These are phyloP conservation scores for Columbina picui DNA, from an alignment of 2,113 vertebrate species.

Conservation along the genomic window DNA sequence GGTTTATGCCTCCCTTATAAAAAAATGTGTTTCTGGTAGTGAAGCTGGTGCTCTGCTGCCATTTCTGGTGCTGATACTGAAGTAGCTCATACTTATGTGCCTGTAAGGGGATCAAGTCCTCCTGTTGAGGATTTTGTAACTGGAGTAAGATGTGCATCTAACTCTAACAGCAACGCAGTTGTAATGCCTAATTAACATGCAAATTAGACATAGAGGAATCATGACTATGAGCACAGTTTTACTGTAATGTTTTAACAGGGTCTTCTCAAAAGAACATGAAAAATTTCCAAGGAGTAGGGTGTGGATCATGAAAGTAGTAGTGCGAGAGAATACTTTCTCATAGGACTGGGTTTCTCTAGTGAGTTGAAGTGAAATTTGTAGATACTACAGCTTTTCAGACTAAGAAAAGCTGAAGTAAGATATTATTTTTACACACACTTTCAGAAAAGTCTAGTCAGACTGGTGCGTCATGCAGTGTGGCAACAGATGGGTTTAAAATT, in stretches of 20 bases:
- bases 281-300: neutral
- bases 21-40: neutral
- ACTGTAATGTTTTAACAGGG: neutral
- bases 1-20: neutral
- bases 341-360: neutral
- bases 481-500: conserved; percentile 42
- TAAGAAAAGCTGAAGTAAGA: neutral
- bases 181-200: neutral
- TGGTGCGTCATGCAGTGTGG: neutral
- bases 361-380: neutral
- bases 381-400: neutral
- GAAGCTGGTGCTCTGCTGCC: neutral
- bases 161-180: neutral
- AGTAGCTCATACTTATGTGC: rapidly evolving
- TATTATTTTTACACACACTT: neutral
- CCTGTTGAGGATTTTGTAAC: neutral
- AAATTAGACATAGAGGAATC: neutral
- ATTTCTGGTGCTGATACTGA: neutral
- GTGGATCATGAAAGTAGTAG: neutral
- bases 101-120: neutral
- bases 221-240: neutral
- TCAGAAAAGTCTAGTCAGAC: neutral
- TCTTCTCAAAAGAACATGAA: neutral
- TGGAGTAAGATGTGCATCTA: neutral
- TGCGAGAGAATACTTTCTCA: neutral